phyloP scores from a whole-genome alignment of 2,797 vertebrate genomes.

The Lagodon rhomboides region DNA sequence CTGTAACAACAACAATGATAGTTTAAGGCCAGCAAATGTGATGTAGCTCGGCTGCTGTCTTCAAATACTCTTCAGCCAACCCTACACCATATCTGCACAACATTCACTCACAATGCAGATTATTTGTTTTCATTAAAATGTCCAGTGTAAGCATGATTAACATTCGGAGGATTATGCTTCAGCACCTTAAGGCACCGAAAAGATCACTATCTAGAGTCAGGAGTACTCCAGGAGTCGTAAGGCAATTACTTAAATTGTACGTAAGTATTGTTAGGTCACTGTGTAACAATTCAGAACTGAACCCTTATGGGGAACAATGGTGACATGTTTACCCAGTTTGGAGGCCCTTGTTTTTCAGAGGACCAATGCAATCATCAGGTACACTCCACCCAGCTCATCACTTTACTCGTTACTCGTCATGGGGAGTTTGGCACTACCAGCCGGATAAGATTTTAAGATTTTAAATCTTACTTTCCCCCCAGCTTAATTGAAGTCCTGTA shows the following conservation, averaged over 20 bases:
- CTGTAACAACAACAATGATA: constrained; percentile 33
- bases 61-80: constrained; percentile 4
- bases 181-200: neutral
- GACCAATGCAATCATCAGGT: no score
- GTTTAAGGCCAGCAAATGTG: constrained; percentile 20
- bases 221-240: neutral
- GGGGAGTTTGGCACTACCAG: no score
- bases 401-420: no score
- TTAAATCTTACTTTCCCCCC: no score
- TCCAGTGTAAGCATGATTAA: neutral
- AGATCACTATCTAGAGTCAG: neutral
- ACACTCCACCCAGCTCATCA: no score
- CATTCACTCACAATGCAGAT: neutral
- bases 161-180: neutral
- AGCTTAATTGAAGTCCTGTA: no score
- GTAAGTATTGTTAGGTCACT: neutral
- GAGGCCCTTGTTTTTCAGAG: no score
- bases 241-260: no score
- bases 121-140: neutral
- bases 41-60: constrained; percentile 25
- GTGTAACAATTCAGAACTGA: neutral
- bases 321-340: no score
- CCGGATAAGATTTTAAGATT: no score
- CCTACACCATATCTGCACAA: neutral
- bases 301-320: no score